Evolutionary conservation across 2,888 invertebrate species (phyloP), one percentile per base, ranked within the genome.

Genomic region (Ypsolopha sequella): DNA sequence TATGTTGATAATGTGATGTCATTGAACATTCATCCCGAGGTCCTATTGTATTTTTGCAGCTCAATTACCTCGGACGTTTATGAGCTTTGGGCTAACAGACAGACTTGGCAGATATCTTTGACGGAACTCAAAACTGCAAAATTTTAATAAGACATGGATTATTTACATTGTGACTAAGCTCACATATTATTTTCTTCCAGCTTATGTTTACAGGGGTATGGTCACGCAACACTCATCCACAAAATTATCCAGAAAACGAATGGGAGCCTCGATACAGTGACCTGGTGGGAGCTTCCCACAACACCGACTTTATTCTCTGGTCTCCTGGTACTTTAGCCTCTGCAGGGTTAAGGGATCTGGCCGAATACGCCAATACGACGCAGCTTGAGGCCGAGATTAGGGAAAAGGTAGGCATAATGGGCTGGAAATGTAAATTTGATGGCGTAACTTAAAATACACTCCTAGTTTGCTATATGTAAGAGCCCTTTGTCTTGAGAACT

Each of bases 171-270:
- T n/a, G n/a, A n/a, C n/a, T n/a, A n/a, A 24, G 4, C 24, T 24
- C 24, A 24, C 4, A 24, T 24, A 3, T 35, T 48, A 43, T 50
- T 41, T 33, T 6, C 53, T 53, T 13, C 8, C 36, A 84, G 84
- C 56, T 84, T 35, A 65, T 73, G 1, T 85, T 84, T 52, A 76
- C 73, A 1, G 85, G 85, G 3, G 62, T 80, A 36, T 85, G 85
- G 85, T 85, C 84, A 0, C 68, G 82, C 2, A 78, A 84, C 54
- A 84, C 80, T 0, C 85, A 85, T 56, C 78, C 79, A 0, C 70
- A 68, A 2, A 53, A 69, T 0, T 84, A 71, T 34, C 85, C 85
- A 0, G 82, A 84, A 53, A 84, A 80, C 53, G 82, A 82, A 50
- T 81, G 81, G 81, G 53, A 73, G 6, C 80, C 80, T 7, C 68